Base-by-base conservation (phyloP, 2,888 invertebrate genomes). In the Brachyopa scutellaris region DNA sequence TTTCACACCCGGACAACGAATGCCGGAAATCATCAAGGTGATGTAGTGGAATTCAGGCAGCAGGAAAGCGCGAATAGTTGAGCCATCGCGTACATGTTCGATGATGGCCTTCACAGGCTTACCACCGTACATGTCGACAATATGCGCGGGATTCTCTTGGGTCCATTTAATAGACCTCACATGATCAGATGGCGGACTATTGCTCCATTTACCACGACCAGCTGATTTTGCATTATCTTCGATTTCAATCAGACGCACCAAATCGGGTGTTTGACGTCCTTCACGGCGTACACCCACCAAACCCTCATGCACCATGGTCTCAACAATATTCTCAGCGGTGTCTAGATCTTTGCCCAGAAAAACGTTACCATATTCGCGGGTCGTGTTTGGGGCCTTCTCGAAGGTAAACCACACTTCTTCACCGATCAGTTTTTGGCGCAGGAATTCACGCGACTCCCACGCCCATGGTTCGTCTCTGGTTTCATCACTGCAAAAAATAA, bases 1-100 rank as follows among this genome's bases (percentile, higher is more conserved):
- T 90, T 96, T 97, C 64, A 96, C 95, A 64, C 95, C 93, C 3
- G 95, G 95, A 87, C 96, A 96, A 87, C 95, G 92, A 85, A 99
- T 97, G 78, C 99, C 99, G 57, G 98, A 96, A 84, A 99, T 94
- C 96, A 98, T 98, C 74, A 99, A 90, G 0, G 98, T 99, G 73
- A 99, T 94, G 88, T 97, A 96, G 86, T 97, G 94, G 90, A 94
- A 97, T 76, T 96, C 96, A 1, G 99, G 98, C 69, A 99, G 91
- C 8, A 99, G 92, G 87, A 98, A 96, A 2, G 97, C 95, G 84
- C 99, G 93, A 9, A 99, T 94, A 0, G 99, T 99, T 29, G 98
- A 98, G 0, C 99, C 99, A 91, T 99, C 99, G 69, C 98, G 93
- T 0, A 99, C 99, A 92, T 98, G 97, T 89, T 99, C 99, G 86